Percentiles rank a stretch among this genome's conserved stretches.
These are phyloP conservation scores for Xiphydria camelus DNA, from an alignment of 2,888 invertebrate genomes.

Conservation along the genomic window DNA sequence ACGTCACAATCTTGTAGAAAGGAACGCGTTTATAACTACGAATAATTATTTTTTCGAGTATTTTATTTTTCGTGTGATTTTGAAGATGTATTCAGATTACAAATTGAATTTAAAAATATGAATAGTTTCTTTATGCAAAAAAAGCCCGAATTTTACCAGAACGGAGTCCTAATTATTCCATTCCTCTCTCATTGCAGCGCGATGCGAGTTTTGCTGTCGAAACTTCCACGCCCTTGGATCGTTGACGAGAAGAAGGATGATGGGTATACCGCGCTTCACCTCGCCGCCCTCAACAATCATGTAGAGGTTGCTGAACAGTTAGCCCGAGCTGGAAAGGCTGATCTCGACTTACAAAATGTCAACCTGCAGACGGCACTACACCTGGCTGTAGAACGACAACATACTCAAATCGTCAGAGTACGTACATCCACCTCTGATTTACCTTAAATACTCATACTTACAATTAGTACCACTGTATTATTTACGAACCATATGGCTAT, in stretches of 20 bases:
- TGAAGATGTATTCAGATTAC: too few relatives aligned
- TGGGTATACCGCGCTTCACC: constrained; percentile 93
- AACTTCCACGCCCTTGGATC: constrained; percentile 93
- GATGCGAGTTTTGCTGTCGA: constrained; percentile 91
- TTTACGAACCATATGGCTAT: too few relatives aligned
- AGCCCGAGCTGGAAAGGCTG: constrained; percentile 84
- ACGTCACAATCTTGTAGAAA: too few relatives aligned
- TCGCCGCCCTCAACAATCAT: constrained; percentile 96
- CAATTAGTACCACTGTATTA: not conserved
- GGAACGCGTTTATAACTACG: too few relatives aligned
- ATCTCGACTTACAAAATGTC: constrained; percentile 94
- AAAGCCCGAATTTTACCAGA: too few relatives aligned
- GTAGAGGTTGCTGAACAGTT: constrained; percentile 93
- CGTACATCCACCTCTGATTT: too few relatives aligned
- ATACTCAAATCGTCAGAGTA: constrained; percentile 94
- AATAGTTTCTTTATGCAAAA: too few relatives aligned
- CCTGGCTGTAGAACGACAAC: constrained; percentile 94
- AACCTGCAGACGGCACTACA: constrained; percentile 93
- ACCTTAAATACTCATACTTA: not conserved
- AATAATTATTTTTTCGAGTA: too few relatives aligned
- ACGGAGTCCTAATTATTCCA: too few relatives aligned
- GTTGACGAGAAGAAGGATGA: constrained; percentile 99
- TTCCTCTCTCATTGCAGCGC: constrained; percentile 73
- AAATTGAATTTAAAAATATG: too few relatives aligned
- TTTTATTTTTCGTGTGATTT: too few relatives aligned